Conservation (phyloP, 2,888 invertebrate genomes). For the Rhyacophila evoluta region DNA sequence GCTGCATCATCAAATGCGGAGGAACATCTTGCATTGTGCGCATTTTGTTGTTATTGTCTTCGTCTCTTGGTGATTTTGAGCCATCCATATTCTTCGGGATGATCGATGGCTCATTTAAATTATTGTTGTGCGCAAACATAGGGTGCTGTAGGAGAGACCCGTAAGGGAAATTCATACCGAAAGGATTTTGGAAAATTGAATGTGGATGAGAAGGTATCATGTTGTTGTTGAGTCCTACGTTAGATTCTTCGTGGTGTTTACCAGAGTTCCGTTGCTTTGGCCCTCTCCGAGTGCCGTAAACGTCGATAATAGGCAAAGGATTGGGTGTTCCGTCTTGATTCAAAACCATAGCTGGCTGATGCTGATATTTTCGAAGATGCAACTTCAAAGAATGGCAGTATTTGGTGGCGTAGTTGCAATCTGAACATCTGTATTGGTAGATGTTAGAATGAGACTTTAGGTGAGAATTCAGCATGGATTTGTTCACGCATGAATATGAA, state of each 20-base stretch:
- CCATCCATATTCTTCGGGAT: conserved; percentile 63
- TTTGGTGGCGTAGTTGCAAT: conserved; percentile 97
- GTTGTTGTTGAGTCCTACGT: conserved; percentile 56
- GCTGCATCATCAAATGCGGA: conserved; percentile 59
- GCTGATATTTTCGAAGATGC: conserved; percentile 92
- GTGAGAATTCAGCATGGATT: conserved; percentile 99
- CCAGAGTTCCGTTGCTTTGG: conserved; percentile 75
- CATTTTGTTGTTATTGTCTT: conserved; percentile 49
- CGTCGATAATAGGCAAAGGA: conserved; percentile 88
- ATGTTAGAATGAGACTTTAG: conserved; percentile 94
- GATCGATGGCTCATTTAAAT: conserved; percentile 61
- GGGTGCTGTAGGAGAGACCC: conserved; percentile 67
- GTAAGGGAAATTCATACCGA: conserved; percentile 66
- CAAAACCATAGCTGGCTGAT: conserved; percentile 90
- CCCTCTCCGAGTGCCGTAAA: conserved; percentile 90
- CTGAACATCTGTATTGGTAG: conserved; percentile 92
- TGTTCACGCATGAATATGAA: conserved; percentile 93
- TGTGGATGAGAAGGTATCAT: conserved; percentile 58
- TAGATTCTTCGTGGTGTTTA: conserved; percentile 59
- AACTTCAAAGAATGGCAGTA: conserved; percentile 97
- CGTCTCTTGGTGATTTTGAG: conserved; percentile 54
- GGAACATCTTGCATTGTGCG: conserved; percentile 33
- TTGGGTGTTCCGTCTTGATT: conserved; percentile 92
- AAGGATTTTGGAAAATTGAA: conserved; percentile 65
- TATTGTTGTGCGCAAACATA: conserved; percentile 68